Conservation (phyloP, 92 coral and sea anemone genomes). For the Palythoa caribaeorum region DNA sequence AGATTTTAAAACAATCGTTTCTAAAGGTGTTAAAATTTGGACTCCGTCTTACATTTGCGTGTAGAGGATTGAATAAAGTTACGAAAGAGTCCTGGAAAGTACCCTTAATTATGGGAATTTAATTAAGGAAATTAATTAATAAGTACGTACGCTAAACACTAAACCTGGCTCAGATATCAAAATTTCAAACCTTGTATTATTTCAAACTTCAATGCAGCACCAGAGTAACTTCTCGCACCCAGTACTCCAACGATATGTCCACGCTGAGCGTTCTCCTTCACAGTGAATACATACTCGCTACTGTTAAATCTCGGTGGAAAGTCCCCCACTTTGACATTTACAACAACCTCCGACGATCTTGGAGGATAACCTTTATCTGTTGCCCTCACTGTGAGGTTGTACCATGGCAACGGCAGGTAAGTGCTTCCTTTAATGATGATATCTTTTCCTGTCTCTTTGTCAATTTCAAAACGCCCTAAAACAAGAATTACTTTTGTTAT, state of each 20-base stretch:
- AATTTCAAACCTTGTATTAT: conserved; percentile 74
- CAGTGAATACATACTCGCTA: conserved; percentile 75
- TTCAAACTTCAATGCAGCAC: conserved; percentile 72
- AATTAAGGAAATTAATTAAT: too few relatives aligned
- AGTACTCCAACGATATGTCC: conserved; percentile 81
- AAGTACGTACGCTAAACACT: too few relatives aligned
- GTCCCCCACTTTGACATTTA: conserved; percentile 76
- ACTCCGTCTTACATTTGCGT: too few relatives aligned
- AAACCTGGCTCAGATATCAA: background rate
- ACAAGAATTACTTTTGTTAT: background rate
- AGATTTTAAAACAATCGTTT: too few relatives aligned
- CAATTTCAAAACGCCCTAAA: conserved; percentile 44
- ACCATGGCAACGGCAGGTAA: conserved; percentile 65
- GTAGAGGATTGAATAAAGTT: too few relatives aligned
- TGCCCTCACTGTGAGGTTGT: conserved; percentile 83
- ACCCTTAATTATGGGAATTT: too few relatives aligned
- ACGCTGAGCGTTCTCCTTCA: conserved; percentile 81
- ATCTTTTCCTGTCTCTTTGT: conserved; percentile 29
- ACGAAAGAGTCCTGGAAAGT: too few relatives aligned
- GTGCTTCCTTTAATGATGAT: conserved; percentile 68
- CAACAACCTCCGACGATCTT: conserved; percentile 45
- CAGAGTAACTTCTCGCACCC: conserved; percentile 84
- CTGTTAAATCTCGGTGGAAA: conserved; percentile 77
- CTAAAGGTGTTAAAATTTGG: too few relatives aligned
- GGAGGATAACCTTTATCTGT: conserved; percentile 85